Conservation (phyloP, 2,888 invertebrate species). For the Neoaliturus tenellus region DNA sequence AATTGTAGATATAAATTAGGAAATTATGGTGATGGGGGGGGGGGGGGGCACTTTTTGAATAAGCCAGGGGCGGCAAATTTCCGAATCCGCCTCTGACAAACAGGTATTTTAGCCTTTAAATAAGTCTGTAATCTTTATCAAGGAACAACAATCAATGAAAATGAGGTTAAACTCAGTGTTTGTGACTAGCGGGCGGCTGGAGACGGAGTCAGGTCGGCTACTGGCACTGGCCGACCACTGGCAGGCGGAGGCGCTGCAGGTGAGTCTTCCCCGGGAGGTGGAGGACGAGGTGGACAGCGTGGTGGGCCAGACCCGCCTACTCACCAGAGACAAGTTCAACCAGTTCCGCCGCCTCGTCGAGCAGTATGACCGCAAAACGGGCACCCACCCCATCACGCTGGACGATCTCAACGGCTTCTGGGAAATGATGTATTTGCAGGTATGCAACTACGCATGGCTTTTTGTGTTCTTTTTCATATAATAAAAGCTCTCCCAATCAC, state of each 20-base stretch:
- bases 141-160: too few relatives aligned
- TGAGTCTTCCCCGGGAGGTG: slow-evolving; percentile 73
- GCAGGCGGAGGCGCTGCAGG: slow-evolving; percentile 71
- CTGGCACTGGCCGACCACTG: slow-evolving; percentile 75
- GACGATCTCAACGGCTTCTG: slow-evolving; percentile 91
- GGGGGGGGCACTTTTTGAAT: too few relatives aligned
- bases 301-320: slow-evolving; percentile 85
- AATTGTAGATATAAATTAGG: too few relatives aligned
- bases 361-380: slow-evolving; percentile 67
- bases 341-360: slow-evolving; percentile 82
- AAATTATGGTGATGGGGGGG: too few relatives aligned
- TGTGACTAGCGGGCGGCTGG: slow-evolving; percentile 67
- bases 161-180: too few relatives aligned
- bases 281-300: slow-evolving; percentile 80
- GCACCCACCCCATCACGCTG: slow-evolving; percentile 76
- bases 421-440: slow-evolving; percentile 81
- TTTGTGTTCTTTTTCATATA: too few relatives aligned
- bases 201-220: slow-evolving; percentile 76
- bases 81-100: too few relatives aligned
- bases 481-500: too few relatives aligned
- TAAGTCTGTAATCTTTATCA: too few relatives aligned
- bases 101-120: too few relatives aligned
- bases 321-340: slow-evolving; percentile 85
- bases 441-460: too few relatives aligned
- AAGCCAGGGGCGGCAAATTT: too few relatives aligned